Conservation (phyloP, 1,140 invertebrate species). For the Monochamus saltuarius region DNA sequence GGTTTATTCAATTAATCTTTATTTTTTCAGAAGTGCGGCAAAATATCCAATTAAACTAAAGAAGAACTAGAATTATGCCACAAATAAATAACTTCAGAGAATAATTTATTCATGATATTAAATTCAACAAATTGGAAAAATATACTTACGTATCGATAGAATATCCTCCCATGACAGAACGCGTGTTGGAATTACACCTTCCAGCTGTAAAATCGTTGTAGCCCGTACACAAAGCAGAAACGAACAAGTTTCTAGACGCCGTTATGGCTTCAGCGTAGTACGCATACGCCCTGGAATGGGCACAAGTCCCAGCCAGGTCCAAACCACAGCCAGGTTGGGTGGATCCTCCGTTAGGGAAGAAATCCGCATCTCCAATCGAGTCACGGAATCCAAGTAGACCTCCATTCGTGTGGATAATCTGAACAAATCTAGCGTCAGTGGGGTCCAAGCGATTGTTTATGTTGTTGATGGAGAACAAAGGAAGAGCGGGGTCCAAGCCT, state of each 20-base stretch:
- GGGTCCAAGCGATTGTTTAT: slow-evolving; percentile 59
- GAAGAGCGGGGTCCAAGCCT: slow-evolving; percentile 58
- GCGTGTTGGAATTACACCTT: too few relatives aligned
- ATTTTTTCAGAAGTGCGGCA: too few relatives aligned
- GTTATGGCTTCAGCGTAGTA: slow-evolving; percentile 52
- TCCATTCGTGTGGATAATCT: slow-evolving; percentile 66
- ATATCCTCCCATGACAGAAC: too few relatives aligned
- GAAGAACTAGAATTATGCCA: too few relatives aligned
- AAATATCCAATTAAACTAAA: too few relatives aligned
- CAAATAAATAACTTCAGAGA: too few relatives aligned
- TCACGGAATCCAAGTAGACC: slow-evolving; percentile 60
- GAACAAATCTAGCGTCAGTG: slow-evolving; percentile 62
- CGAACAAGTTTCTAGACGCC: slow-evolving; percentile 37
- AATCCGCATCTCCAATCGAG: slow-evolving; percentile 68
- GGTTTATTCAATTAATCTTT: too few relatives aligned
- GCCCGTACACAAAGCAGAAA: slow-evolving; percentile 40
- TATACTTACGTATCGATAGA: too few relatives aligned
- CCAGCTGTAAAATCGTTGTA: too few relatives aligned
- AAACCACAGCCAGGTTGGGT: slow-evolving; percentile 67
- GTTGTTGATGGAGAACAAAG: slow-evolving; percentile 55
- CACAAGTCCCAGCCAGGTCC: slow-evolving; percentile 54
- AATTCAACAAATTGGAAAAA: too few relatives aligned
- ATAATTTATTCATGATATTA: too few relatives aligned
- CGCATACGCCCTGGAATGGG: slow-evolving; percentile 60
- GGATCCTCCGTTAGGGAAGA: slow-evolving; percentile 64